Conservation (phyloP, 2,797 vertebrate genomes). For the Tokudaia muenninki region DNA sequence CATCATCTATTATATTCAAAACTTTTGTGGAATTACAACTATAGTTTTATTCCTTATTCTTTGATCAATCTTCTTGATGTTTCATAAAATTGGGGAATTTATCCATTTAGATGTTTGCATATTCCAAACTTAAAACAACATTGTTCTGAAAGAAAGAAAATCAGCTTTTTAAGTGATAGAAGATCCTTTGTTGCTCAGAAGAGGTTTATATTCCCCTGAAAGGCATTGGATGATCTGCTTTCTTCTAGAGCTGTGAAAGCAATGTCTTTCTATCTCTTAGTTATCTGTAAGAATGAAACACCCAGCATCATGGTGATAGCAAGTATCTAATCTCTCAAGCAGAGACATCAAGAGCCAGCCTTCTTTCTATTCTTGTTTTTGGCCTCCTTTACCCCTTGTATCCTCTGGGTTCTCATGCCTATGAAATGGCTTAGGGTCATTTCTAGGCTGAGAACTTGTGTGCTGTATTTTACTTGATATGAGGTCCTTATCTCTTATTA, state of each 20-base stretch:
- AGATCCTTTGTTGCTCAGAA: background rate
- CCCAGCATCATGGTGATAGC: background rate
- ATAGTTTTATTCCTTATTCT: background rate
- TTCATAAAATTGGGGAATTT: background rate
- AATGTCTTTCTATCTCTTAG: background rate
- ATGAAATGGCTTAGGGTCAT: background rate
- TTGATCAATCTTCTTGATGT: background rate
- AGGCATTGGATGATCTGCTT: background rate
- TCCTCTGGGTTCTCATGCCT: background rate
- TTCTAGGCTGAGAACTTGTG: background rate
- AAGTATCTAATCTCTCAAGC: background rate
- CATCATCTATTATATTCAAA: background rate
- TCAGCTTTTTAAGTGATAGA: background rate
- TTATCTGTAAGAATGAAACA: background rate
- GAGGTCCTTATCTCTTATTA: background rate
- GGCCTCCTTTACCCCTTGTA: background rate
- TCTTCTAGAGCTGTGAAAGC: background rate
- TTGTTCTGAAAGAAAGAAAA: background rate
- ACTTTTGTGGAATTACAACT: background rate
- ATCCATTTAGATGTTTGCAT: background rate
- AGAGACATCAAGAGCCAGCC: background rate
- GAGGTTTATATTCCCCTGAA: background rate
- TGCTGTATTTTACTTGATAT: background rate
- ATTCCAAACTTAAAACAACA: background rate
- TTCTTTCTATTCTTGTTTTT: background rate